phyloP scores from a whole-genome alignment of 2,888 invertebrate species.

The Thymelicus lineola region DNA sequence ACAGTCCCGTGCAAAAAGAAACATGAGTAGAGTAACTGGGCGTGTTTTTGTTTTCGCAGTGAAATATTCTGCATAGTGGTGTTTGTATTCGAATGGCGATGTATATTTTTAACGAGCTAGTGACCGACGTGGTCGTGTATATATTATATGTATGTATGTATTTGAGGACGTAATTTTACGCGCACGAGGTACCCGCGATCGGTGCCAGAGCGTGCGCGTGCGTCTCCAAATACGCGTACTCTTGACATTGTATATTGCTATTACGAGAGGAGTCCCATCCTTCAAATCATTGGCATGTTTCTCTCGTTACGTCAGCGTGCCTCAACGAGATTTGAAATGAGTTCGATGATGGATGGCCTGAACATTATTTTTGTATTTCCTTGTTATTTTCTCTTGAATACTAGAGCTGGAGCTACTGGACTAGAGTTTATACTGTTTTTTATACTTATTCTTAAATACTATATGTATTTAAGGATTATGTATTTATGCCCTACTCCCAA shows the following conservation, averaged over 20 bases:
- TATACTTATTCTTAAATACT: not conserved
- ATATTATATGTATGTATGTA: too few relatives aligned
- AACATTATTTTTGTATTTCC: conserved; percentile 32
- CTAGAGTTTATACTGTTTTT: not conserved
- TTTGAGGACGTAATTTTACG: conserved; percentile 39
- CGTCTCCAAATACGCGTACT: conserved; percentile 58
- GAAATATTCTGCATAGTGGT: conserved; percentile 8
- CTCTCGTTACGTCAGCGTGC: conserved; percentile 58
- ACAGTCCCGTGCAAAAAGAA: not conserved
- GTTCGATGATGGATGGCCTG: conserved; percentile 30
- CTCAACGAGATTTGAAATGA: conserved; percentile 39
- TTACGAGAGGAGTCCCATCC: conserved; percentile 55
- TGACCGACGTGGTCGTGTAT: not conserved
- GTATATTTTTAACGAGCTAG: conserved; percentile 42
- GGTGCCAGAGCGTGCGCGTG: conserved; percentile 31
- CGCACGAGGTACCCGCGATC: conserved; percentile 35
- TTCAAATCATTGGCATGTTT: conserved; percentile 62
- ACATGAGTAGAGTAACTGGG: conserved; percentile 2
- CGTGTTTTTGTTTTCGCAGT: not conserved
- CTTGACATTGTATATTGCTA: conserved; percentile 75
- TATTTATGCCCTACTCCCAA: too few relatives aligned
- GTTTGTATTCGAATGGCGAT: conserved; percentile 6
- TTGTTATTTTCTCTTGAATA: conserved; percentile 20
- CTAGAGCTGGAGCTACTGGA: not conserved
- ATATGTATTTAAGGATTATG: too few relatives aligned